Evolutionary conservation across 2,113 vertebrate species (phyloP), one percentile per base, ranked within the genome.

Genomic region (Datnioides undecimradiatus): DNA sequence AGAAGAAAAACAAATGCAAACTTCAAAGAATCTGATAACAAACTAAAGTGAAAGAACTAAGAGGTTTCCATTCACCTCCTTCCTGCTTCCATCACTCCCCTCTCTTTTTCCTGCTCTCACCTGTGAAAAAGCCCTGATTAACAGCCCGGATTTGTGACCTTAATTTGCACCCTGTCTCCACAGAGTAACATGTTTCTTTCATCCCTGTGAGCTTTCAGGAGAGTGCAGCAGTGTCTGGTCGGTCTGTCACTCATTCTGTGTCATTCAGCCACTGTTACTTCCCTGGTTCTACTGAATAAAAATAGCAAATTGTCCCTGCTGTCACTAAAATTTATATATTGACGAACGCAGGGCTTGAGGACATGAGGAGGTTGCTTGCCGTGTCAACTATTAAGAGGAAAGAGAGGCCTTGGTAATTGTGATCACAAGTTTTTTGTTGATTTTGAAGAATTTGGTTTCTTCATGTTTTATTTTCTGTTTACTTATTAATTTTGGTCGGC

Each of bases 91-190:
- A 34, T 57, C 34, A 68, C 62, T 29, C 51, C 64, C 48, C 57
- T 82, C 13, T 59, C 64, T 51, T 84, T 86, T 64, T 73, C 41
- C 40, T 71, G 29, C 62, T 76, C 72, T 80, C 82, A 83, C 80
- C 82, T 87, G 70, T 89, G 85, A 91, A 89, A 83, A 83, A 85
- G 76, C 85, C 59, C 83, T 73, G 78, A 87, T 87, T 77, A 85
- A 79, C 83, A 81, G 80, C 72, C 57, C 23, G 65, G 67, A 82
- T 87, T 67, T 83, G 69, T 85, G 87, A 85, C 87, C 86, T 80
- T 79, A 85, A 90, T 88, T 81, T 79, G 66, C 76, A 84, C 82
- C 60, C 63, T 67, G 71, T 79, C 79, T 82, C 55, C 69, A 29
- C 63, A 62, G 68, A 84, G 63, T 55, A 79, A 58, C 80, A 67